A percentile compares a stretch with the other conserved stretches of the same genome.
These are phyloP conservation scores for Anneissia japonica DNA, from an alignment of 35 echinoderm and acorn worm genomes.

Conservation along the genomic window DNA sequence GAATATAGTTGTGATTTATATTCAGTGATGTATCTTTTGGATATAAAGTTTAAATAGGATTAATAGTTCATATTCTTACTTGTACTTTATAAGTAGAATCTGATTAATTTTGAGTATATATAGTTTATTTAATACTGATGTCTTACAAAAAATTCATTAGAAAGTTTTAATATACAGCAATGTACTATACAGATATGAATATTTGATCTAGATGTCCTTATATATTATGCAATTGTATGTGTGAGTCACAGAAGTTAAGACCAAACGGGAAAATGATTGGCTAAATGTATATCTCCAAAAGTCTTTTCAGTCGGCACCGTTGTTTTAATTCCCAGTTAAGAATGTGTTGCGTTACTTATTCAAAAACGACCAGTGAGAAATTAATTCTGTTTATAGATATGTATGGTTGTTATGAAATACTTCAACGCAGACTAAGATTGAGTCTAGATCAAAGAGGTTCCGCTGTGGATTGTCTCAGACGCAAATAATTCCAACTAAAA, in stretches of 20 bases:
- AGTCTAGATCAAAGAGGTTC: not conserved
- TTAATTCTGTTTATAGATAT: conserved; percentile 2
- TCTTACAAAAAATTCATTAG: too few relatives aligned
- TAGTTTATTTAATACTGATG: too few relatives aligned
- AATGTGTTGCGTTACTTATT: not conserved
- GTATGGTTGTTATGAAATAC: not conserved
- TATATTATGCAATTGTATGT: not conserved
- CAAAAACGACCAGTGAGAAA: not conserved
- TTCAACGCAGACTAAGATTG: not conserved
- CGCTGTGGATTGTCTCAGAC: not conserved
- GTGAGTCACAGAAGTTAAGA: not conserved
- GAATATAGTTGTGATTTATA: too few relatives aligned
- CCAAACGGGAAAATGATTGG: not conserved
- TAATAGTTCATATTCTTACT: too few relatives aligned
- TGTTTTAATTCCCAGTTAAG: not conserved
- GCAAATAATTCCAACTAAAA: not conserved
- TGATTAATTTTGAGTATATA: too few relatives aligned
- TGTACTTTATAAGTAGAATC: too few relatives aligned
- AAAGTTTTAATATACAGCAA: too few relatives aligned
- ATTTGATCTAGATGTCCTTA: not conserved
- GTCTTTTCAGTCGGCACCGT: too few relatives aligned
- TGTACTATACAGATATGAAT: not conserved
- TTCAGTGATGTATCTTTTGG: too few relatives aligned
- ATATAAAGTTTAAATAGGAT: too few relatives aligned
- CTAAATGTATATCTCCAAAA: not conserved